phyloP scores from a whole-genome alignment of 2,888 invertebrate species.

The Orthonevra nobilis region DNA sequence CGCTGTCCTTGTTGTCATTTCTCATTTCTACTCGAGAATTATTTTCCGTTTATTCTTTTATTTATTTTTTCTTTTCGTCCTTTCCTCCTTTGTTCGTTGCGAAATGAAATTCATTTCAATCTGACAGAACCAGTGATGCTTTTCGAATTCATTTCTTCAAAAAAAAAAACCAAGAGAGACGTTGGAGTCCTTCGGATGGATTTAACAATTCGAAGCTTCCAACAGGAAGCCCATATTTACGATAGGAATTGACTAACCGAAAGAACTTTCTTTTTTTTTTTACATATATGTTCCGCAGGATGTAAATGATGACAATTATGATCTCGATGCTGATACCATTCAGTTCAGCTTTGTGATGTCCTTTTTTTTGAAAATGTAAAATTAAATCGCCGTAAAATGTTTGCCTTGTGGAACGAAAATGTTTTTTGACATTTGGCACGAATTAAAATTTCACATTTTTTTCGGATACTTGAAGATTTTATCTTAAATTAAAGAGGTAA shows the following conservation, averaged over 20 bases:
- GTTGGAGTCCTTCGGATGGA: conserved; percentile 49
- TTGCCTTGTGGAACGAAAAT: too few relatives aligned
- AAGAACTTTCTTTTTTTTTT: background rate
- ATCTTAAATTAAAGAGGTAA: too few relatives aligned
- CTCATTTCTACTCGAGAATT: too few relatives aligned
- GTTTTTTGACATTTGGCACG: too few relatives aligned
- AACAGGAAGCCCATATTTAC: too few relatives aligned
- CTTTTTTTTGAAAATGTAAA: too few relatives aligned
- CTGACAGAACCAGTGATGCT: conserved; percentile 58
- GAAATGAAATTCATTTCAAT: conserved; percentile 67
- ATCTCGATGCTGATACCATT: background rate
- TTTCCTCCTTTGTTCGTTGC: conserved; percentile 61
- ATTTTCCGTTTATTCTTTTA: background rate
- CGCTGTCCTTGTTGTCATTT: conserved; percentile 28
- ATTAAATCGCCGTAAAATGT: too few relatives aligned
- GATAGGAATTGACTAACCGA: too few relatives aligned
- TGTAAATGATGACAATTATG: background rate
- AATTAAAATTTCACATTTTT: too few relatives aligned
- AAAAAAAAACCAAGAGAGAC: conserved; percentile 35
- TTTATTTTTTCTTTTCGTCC: background rate
- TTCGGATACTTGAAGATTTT: too few relatives aligned
- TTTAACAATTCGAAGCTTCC: conserved; percentile 32
- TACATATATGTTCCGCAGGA: background rate
- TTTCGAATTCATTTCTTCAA: conserved; percentile 57
- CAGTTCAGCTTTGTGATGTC: too few relatives aligned